These are phyloP conservation scores for Oscheius onirici DNA, from an alignment of 2,888 invertebrate genomes.

Conservation along the genomic window DNA sequence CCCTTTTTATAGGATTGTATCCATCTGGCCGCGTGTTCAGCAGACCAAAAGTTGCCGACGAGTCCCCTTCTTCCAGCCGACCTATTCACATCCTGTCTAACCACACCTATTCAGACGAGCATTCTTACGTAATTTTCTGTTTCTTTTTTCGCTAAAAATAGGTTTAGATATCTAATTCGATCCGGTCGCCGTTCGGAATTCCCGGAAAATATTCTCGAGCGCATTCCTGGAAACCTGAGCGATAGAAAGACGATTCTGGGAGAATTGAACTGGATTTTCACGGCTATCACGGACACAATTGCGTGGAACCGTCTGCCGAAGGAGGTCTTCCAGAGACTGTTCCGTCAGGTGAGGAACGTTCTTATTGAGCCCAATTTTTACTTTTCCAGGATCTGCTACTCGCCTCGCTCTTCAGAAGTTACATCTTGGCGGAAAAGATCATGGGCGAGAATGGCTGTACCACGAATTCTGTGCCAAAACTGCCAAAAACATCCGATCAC, in stretches of 20 bases:
- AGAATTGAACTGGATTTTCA: constrained; percentile 99
- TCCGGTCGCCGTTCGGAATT: constrained; percentile 56
- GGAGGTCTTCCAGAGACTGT: constrained; percentile 93
- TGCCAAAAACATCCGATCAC: constrained; percentile 86
- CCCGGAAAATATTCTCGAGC: constrained; percentile 72
- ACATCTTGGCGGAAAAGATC: constrained; percentile 92
- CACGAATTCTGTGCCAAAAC: constrained; percentile 82
- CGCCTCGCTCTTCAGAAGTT: constrained; percentile 97
- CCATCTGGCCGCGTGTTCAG: constrained; percentile 92
- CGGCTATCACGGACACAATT: constrained; percentile 98
- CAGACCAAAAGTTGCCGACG: constrained; percentile 93
- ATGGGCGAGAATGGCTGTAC: constrained; percentile 89
- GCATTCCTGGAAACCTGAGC: constrained; percentile 92
- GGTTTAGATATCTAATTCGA: constrained; percentile 50
- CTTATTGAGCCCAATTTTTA: not conserved
- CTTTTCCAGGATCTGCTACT: constrained; percentile 88
- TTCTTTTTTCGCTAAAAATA: not conserved
- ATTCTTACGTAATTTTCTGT: constrained; percentile 58
- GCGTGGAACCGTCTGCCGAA: constrained; percentile 94
- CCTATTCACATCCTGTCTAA: constrained; percentile 95
- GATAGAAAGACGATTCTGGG: constrained; percentile 88
- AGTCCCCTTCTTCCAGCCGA: constrained; percentile 96
- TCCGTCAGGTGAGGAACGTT: constrained; percentile 76
- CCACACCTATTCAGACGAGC: constrained; percentile 89
- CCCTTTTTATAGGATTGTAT: constrained; percentile 79